phyloP scores from a whole-genome alignment of 2,797 vertebrate species.

The Pelochelys cantorii region DNA sequence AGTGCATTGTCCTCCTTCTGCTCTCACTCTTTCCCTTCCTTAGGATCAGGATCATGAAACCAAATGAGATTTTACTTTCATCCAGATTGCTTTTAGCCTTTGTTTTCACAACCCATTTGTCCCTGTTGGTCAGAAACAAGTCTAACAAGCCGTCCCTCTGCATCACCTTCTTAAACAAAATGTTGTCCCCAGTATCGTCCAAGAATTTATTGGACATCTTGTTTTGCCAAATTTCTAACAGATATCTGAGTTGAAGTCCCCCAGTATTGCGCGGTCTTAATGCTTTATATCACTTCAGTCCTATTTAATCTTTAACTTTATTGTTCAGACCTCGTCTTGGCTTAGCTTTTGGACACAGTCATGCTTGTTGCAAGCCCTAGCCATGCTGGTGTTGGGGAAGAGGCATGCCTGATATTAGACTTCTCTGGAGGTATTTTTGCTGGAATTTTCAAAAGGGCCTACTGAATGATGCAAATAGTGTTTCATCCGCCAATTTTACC shows the following conservation, averaged over 20 bases:
- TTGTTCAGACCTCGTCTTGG: background rate
- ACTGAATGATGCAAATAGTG: conserved; percentile 17
- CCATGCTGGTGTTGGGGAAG: conserved; percentile 5
- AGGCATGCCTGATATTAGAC: conserved; percentile 29
- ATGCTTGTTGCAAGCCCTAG: background rate
- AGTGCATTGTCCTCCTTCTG: background rate
- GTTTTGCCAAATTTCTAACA: background rate
- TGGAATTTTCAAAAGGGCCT: conserved; percentile 13
- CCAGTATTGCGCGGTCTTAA: background rate
- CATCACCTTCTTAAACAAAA: background rate
- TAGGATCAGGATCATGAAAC: background rate
- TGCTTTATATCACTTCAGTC: background rate
- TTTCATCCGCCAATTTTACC: background rate
- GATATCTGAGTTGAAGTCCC: background rate
- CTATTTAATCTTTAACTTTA: background rate
- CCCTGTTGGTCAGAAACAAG: background rate
- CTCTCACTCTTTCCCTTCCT: background rate
- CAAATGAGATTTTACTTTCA: background rate
- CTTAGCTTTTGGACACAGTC: background rate
- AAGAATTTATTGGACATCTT: background rate
- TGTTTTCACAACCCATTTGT: background rate
- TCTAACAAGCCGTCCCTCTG: background rate
- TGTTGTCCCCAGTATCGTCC: background rate
- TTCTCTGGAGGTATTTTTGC: background rate
- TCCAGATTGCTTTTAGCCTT: background rate